Evolutionary conservation across 1,140 invertebrate genomes (phyloP).

Genomic region (Psilanteris sp.): DNA sequence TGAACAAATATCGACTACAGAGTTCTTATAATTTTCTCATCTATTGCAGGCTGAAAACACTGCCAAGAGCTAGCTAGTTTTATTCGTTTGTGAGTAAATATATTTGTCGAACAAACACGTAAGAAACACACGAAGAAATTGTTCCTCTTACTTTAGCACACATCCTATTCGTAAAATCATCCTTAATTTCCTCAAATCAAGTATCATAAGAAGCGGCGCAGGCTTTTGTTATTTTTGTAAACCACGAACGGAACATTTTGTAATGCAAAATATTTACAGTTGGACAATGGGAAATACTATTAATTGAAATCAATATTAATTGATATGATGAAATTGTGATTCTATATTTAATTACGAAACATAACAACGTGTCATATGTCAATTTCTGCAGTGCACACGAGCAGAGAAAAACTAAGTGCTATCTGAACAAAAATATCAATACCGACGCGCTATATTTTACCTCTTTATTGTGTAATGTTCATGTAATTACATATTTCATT

Average conservation of each 20-base stretch:
- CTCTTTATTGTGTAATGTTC: no score
- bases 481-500: no score
- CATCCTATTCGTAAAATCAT: constrained; percentile 47
- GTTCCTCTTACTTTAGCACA: constrained; percentile 45
- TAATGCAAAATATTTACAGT: neutral
- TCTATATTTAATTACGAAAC: no score
- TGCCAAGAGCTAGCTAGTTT: constrained; percentile 58
- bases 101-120: constrained; percentile 59
- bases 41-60: constrained; percentile 58
- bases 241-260: neutral
- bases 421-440: no score
- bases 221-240: constrained; percentile 33
- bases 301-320: no score
- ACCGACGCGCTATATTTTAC: no score
- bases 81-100: constrained; percentile 55
- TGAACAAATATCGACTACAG: constrained; percentile 63
- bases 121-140: constrained; percentile 57
- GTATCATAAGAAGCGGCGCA: constrained; percentile 26
- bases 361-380: no score
- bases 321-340: no score
- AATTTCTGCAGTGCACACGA: no score
- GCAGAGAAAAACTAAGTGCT: no score
- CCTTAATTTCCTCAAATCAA: constrained; percentile 58
- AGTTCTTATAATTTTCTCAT: constrained; percentile 64
- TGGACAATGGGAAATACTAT: no score